Base-by-base conservation (phyloP, 1,140 invertebrate genomes). In the Sesamia nonagrioides region DNA sequence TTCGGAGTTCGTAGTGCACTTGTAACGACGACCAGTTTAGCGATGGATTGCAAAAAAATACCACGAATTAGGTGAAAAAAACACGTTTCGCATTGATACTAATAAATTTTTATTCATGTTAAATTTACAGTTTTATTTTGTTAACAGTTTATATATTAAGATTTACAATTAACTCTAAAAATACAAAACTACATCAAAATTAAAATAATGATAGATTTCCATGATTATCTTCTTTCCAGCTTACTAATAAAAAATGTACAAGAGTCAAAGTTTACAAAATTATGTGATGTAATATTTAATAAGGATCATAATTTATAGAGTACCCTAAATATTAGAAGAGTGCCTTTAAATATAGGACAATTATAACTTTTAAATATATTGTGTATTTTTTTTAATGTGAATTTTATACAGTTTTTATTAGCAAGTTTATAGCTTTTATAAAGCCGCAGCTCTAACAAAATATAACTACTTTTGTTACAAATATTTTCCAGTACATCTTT, bases 141-240 rank as follows among this genome's bases (percentile, higher is more conserved):
- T 82, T 81, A 84, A 82, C 83, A 84, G 66, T 66, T 74, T 42
- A 80, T 82, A 81, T 81, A 82, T 82, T 77, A 82, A 71, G 69
- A 60, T 50, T 61, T 74, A 74, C 72, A 74, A 60, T 74, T 58
- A 74, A 79, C 50, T 77, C 61, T 76, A 77, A 77, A 80, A 76
- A 77, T 79, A 78, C 72, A 80, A 83, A 80, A 80, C 45, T 75
- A 74, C 35, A 33, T 18, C 35, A 58, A 58, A 40, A 45, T 45
- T 56, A 73, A 68, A 45, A 73, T 77, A 71, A 54, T 63, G 54
- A 37, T 61, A 17, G 61, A 33, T 77, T 77, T 66, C n/a, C 45
- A 66, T 66, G 21, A 13, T 40, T 48, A 72, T 17, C 50, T 54
- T 33, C 15, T 56, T 37, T 60, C 6, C 15, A 6, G 48, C 35